A percentile compares a stretch with the other conserved stretches of the same genome.
These are phyloP conservation scores for Arothron firmamentum DNA, from an alignment of 2,113 vertebrate species.

Conservation along the genomic window DNA sequence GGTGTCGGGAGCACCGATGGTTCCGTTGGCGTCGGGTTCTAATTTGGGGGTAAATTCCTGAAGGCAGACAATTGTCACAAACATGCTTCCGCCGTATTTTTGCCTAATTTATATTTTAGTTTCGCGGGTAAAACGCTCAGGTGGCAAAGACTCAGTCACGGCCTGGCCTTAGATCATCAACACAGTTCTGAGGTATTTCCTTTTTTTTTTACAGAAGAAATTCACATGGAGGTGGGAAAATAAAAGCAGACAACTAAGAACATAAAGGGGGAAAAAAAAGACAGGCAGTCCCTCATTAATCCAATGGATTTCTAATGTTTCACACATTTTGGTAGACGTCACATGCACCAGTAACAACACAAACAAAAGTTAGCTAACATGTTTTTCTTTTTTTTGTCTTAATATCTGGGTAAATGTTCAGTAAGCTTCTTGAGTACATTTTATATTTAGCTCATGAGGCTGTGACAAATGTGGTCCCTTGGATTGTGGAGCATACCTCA, in stretches of 20 bases:
- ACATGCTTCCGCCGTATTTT: constrained; percentile 81
- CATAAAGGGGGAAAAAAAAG: constrained; percentile 35
- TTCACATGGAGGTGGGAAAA: constrained; percentile 61
- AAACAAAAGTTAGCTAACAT: constrained; percentile 41
- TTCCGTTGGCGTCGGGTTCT: constrained; percentile 86
- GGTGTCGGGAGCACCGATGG: constrained; percentile 30
- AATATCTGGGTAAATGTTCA: constrained; percentile 23
- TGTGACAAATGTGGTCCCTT: constrained; percentile 77
- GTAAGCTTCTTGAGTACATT: constrained; percentile 50
- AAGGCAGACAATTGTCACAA: constrained; percentile 82
- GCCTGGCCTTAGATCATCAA: constrained; percentile 58
- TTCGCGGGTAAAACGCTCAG: constrained; percentile 50
- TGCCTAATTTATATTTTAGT: constrained; percentile 44
- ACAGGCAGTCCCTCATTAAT: constrained; percentile 69
- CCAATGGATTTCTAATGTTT: constrained; percentile 52
- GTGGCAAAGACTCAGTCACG: constrained; percentile 55
- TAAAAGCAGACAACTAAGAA: constrained; percentile 50
- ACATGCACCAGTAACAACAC: constrained; percentile 64
- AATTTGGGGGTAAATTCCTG: constrained; percentile 83
- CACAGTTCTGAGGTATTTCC: constrained; percentile 79
- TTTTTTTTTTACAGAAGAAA: constrained; percentile 70
- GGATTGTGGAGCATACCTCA: constrained; percentile 44
- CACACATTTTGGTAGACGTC: constrained; percentile 53
- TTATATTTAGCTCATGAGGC: constrained; percentile 67
- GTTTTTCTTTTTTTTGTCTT: constrained; percentile 11